Base-by-base conservation (phyloP, 2,797 vertebrate genomes). In the Typhlichthys subterraneus region DNA sequence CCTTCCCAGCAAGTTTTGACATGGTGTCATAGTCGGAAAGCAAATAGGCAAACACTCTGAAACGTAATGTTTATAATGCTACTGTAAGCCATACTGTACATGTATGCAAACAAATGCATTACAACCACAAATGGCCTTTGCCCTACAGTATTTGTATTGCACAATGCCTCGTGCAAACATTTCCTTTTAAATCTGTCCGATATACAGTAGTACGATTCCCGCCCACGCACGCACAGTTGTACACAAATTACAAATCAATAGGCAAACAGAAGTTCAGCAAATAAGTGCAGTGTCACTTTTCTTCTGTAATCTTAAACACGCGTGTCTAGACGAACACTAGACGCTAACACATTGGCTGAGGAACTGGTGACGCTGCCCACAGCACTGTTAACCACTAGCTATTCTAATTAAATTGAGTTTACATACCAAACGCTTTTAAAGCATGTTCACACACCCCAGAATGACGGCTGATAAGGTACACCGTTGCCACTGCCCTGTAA, bases 371-470 rank as follows among this genome's bases (percentile, higher is more conserved):
- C 79, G 80, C 79, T 77, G 77, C 75, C 76, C 53, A 6, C 68
- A n/a, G 72, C 61, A 2, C 59, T 53, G 72, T 77, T 84, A 87
- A 88, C 86, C 81, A 82, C 81, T 76, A 67, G 76, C 59, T 67
- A 13, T 68, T 82, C 72, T 86, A 88, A 88, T 91, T 87, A 87
- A 85, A 84, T 70, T 67, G 54, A n/a, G 73, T 83, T 86, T 83
- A 82, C 82, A 75, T 78, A 85, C 56, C 66, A 76, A 88, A 84
- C 66, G 65, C 79, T 84, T 48, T 70, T 80, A 76, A 88, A 83
- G 77, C 69, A 63, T 73, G 70, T 86, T 89, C 84, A 84, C 82
- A 88, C 85, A 86, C 80, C 76, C 74, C 46, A 71, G 72, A 79
- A 82, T 17, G 84, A 80, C 76, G 73, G 63, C 74, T 56, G 82